Evolutionary conservation across 53 echinoderm and acorn worm genomes (phyloP).

Genomic region (Astropecten irregularis): DNA sequence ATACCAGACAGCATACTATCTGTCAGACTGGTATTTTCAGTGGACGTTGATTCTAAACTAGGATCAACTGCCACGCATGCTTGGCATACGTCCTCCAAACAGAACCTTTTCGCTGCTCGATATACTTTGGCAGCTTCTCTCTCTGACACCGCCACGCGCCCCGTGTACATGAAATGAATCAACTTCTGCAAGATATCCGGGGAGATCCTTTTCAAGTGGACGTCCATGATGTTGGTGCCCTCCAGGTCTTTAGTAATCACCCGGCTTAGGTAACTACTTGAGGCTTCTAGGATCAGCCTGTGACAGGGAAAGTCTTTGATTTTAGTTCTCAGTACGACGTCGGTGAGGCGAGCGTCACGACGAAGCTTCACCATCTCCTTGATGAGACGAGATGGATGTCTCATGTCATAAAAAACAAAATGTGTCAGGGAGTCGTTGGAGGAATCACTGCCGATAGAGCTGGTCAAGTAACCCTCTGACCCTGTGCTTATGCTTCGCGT

Average conservation of each 20-base stretch:
- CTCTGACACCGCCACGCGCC: conserved; percentile 80
- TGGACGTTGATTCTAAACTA: conserved; percentile 57
- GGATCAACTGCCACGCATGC: conserved; percentile 72
- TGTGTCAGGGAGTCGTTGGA: conserved; percentile 54
- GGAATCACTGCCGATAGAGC: conserved; percentile 70
- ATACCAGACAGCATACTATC: conserved; percentile 18
- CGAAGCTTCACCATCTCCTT: conserved; percentile 77
- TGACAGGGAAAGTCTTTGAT: conserved; percentile 88
- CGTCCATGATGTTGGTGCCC: conserved; percentile 82
- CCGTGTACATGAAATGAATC: conserved; percentile 81
- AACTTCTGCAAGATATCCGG: conserved; percentile 87
- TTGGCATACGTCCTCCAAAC: conserved; percentile 74
- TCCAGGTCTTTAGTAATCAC: conserved; percentile 72
- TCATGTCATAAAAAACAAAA: conserved; percentile 71
- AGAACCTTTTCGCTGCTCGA: conserved; percentile 76
- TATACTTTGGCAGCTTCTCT: conserved; percentile 78
- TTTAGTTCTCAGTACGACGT: conserved; percentile 82
- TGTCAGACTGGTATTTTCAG: conserved; percentile 55
- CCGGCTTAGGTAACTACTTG: conserved; percentile 70
- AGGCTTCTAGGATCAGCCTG: conserved; percentile 80
- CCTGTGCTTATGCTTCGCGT: conserved; percentile 52
- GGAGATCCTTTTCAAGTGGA: conserved; percentile 75
- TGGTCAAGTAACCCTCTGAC: conserved; percentile 55
- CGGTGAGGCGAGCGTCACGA: conserved; percentile 74
- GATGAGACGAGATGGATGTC: conserved; percentile 72